Conservation (phyloP, 2,797 vertebrate genomes). For the Ibycter americanus region DNA sequence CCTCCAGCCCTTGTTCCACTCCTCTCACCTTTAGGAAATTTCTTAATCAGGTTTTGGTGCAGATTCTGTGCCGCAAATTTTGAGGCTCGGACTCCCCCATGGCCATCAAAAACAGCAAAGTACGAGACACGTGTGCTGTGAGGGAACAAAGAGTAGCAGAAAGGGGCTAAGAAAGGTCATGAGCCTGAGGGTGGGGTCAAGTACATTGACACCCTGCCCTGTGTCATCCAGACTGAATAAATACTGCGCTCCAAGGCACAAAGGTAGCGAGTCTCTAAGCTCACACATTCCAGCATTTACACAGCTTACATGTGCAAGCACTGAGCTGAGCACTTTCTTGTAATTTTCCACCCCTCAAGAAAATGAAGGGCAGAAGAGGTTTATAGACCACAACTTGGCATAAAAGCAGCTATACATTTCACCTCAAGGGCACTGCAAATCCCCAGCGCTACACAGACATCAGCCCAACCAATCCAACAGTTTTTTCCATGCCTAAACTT, state of each 20-base stretch:
- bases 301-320: accelerated
- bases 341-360: background rate
- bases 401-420: background rate
- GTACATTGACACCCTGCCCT: background rate
- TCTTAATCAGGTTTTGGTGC: conserved; percentile 87
- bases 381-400: background rate
- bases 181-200: background rate
- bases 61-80: conserved; percentile 91
- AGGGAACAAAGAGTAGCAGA: background rate
- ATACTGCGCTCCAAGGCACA: background rate
- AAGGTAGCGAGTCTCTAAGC: background rate
- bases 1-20: background rate
- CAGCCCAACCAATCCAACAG: background rate
- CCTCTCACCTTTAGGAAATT: conserved; percentile 88
- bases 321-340: background rate
- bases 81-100: conserved; percentile 90
- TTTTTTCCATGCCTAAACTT: background rate
- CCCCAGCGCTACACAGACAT: background rate
- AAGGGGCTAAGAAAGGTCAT: background rate
- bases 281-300: background rate
- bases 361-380: background rate
- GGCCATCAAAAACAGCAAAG: conserved; percentile 95
- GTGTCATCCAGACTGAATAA: background rate
- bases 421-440: background rate
- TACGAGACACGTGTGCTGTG: conserved; percentile 86